Evolutionary conservation across 2,888 invertebrate species (phyloP).

Genomic region (Acanthosepion esculentum): DNA sequence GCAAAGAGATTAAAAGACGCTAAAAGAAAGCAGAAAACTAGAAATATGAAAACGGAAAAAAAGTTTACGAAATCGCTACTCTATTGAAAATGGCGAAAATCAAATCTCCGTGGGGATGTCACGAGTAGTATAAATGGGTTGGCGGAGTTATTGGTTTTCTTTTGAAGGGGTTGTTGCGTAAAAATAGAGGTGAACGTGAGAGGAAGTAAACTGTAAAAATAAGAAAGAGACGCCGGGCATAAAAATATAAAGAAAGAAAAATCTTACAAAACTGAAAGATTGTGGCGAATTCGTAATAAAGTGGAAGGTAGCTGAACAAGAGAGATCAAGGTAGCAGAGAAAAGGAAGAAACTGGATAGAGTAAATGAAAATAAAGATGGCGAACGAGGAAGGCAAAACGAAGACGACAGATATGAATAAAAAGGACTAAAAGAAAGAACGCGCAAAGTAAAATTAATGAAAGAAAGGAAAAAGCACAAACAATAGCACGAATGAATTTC

Average conservation of each 20-base stretch:
- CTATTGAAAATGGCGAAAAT: background rate
- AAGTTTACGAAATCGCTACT: background rate
- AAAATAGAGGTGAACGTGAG: background rate
- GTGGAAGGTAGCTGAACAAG: background rate
- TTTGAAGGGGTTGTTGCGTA: background rate
- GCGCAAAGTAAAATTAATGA: too few species aligned
- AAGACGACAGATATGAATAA: background rate
- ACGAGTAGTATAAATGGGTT: background rate
- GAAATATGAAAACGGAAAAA: background rate
- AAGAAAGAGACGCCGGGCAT: background rate
- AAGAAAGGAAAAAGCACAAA: too few species aligned
- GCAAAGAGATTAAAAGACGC: background rate
- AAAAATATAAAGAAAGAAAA: background rate
- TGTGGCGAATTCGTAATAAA: background rate
- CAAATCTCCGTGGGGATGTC: background rate
- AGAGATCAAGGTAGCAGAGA: background rate
- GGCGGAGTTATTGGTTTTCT: background rate
- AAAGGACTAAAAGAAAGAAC: background rate
- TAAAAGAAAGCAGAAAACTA: background rate
- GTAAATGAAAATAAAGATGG: background rate
- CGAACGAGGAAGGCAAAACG: background rate
- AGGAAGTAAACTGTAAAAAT: background rate
- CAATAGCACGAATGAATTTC: too few species aligned
- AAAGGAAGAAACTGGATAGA: too few species aligned
- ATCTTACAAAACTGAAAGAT: background rate